Base-by-base conservation (phyloP, 2,113 vertebrate species). In the Oncorhynchus nerka region DNA sequence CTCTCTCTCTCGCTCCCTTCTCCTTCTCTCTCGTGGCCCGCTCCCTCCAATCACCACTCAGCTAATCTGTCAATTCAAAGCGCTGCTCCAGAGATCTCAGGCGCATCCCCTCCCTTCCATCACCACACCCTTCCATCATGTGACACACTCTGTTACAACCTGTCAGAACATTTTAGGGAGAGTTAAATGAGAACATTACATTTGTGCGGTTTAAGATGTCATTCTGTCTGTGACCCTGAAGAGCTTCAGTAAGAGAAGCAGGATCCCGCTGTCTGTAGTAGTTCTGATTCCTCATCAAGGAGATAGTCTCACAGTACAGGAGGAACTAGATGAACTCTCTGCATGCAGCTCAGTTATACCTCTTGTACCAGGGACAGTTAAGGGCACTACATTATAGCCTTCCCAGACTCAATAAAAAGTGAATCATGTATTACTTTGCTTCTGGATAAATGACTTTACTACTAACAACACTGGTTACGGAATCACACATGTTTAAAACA, bases 31-130 rank as follows among this genome's bases (percentile, higher is more conserved):
- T 16, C 3, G 20, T n/a, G 13, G 1, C 19, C 26, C 39, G 7
- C 22, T 20, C 70, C 61, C 75, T 69, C 66, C 34, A 74, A 28
- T 73, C 72, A 70, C 26, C 28, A 32, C 74, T 83, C 39, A 80
- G 51, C 76, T 73, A 72, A 59, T 62, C 28, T 7, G 55, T 78
- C 74, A 49, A 45, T 73, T 65, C 51, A 55, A 64, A 70, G 62
- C 6, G 39, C 39, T 2, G 34, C 34, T 39, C 34, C 34, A 45
- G 8, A 45, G 55, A 81, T 30, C 28, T 11, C 71, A 62, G 24
- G 6, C 70, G 62, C 1, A 66, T 2, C 0, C 26, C 80, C 34
- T 71, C 75, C 39, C 80, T 49, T 71, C 75, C 78, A 75, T 74
- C 30, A n/a, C 49, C 2, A 3, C 19, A n/a, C 55, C 65, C 19